Evolutionary conservation across 2,888 invertebrate genomes (phyloP).

Genomic region (Papilio protenor): DNA sequence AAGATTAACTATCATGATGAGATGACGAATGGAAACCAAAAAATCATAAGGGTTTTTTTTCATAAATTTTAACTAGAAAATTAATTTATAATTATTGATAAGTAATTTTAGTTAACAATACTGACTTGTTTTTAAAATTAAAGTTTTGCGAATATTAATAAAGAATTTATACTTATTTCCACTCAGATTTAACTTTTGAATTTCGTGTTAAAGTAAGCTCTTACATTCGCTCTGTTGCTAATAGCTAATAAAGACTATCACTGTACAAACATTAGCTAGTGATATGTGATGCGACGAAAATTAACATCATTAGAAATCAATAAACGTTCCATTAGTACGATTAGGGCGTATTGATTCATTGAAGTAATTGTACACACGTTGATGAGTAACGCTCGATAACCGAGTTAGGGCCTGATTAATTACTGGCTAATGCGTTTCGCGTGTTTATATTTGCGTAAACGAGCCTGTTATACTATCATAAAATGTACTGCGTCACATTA

Average conservation of each 20-base stretch:
- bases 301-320: constrained; percentile 4
- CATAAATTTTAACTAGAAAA: no score
- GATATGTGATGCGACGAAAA: neutral
- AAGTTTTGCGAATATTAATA: neutral
- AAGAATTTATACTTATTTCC: no score
- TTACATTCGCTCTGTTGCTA: neutral
- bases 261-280: neutral
- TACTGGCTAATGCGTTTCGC: constrained; percentile 28
- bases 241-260: neutral
- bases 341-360: constrained; percentile 32
- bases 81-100: no score
- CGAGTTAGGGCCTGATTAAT: constrained; percentile 34
- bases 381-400: constrained; percentile 27
- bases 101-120: no score
- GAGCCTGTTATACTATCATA: constrained; percentile 19
- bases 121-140: no score
- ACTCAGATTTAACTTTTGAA: neutral
- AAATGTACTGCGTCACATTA: constrained; percentile 16
- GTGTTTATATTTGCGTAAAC: constrained; percentile 26
- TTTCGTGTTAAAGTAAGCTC: neutral
- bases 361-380: constrained; percentile 40
- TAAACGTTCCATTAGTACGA: constrained; percentile 25
- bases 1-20: no score
- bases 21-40: no score
- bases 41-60: no score